A percentile compares a stretch with the other conserved stretches of the same genome.
Evolutionary conservation across 2,797 vertebrate genomes (phyloP).

Genomic region (Oryzias dopingdopingensis): DNA sequence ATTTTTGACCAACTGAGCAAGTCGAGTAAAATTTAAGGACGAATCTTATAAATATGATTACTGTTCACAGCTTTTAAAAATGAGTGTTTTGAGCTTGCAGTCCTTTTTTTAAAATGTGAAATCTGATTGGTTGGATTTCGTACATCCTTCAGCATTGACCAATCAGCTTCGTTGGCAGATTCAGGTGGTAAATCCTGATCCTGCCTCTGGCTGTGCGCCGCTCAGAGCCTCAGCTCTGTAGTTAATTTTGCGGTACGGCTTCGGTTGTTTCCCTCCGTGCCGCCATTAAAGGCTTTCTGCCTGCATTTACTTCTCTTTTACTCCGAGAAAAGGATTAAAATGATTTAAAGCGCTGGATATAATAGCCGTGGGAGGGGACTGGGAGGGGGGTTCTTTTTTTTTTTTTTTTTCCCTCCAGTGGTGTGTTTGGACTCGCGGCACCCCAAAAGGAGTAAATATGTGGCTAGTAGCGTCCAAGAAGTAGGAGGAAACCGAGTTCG

Average conservation of each 20-base stretch:
- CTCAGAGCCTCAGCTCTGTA: constrained; percentile 54
- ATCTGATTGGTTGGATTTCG: constrained; percentile 53
- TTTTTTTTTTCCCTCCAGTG: constrained; percentile 1
- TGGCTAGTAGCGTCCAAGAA: constrained; percentile 49
- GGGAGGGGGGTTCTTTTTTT: constrained; percentile 33
- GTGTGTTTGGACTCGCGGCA: constrained; percentile 49
- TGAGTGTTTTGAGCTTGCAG: constrained; percentile 45
- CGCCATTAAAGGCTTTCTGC: constrained; percentile 68
- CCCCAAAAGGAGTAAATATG: constrained; percentile 69
- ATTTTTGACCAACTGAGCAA: not conserved
- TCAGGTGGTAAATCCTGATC: constrained; percentile 73
- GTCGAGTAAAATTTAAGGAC: not conserved
- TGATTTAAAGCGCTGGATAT: constrained; percentile 55
- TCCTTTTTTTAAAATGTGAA: constrained; percentile 62
- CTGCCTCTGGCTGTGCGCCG: constrained; percentile 62
- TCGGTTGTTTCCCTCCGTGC: constrained; percentile 53
- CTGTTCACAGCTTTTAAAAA: not conserved
- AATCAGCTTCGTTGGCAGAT: constrained; percentile 63
- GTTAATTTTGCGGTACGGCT: constrained; percentile 58
- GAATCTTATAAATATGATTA: not conserved
- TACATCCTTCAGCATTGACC: constrained; percentile 26
- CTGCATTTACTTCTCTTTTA: constrained; percentile 25
- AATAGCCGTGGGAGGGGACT: constrained; percentile 50
- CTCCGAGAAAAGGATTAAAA: constrained; percentile 44
- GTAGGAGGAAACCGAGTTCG: constrained; percentile 58